Conservation (phyloP, 1,140 invertebrate species). For the Laupala kohalensis region DNA sequence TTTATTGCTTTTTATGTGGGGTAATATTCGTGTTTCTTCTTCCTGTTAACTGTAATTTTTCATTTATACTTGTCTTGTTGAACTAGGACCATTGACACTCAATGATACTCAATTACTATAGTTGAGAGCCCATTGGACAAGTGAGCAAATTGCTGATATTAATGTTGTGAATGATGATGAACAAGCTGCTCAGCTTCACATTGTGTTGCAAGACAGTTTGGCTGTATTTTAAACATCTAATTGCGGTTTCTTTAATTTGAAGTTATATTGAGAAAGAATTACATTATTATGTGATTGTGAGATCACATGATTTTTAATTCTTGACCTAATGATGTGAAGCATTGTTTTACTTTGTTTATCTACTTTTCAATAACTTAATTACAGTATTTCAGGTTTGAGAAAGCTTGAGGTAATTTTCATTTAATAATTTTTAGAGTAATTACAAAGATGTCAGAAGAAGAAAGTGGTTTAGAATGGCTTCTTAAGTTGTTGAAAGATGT, state of each 20-base stretch:
- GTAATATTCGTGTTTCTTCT: too few relatives aligned
- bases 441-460: conserved; percentile 23
- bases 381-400: too few relatives aligned
- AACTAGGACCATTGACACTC: neutral
- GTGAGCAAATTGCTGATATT: neutral
- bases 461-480: conserved; percentile 64
- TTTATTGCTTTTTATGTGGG: too few relatives aligned
- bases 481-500: conserved; percentile 75
- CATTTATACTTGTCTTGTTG: too few relatives aligned
- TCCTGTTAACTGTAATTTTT: too few relatives aligned
- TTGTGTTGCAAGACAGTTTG: neutral
- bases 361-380: neutral
- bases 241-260: neutral
- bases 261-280: neutral
- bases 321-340: neutral
- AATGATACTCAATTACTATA: neutral
- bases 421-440: neutral
- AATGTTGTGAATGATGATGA: neutral
- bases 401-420: too few relatives aligned
- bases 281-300: neutral
- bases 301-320: neutral
- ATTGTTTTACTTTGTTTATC: neutral
- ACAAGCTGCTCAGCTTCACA: too few relatives aligned
- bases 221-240: neutral
- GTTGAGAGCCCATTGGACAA: neutral